Percentiles rank a stretch among this genome's conserved stretches.
Evolutionary conservation across 2,888 invertebrate genomes (phyloP).

Genomic region (Sminthurides aquaticus): DNA sequence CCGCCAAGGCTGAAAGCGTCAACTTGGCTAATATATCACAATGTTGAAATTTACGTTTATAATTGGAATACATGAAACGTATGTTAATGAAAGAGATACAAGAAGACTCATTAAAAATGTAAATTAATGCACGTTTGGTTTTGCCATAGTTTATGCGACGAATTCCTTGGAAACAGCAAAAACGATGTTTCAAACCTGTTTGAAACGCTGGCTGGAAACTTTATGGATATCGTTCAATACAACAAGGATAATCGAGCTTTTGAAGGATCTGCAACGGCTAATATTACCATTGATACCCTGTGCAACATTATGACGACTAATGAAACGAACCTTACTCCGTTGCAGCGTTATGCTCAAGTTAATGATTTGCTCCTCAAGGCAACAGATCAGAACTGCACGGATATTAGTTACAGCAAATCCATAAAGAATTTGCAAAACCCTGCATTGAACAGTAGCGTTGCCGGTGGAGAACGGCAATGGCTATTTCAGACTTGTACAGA

Average conservation of each 20-base stretch:
- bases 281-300: slow-evolving; percentile 70
- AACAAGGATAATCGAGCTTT: slow-evolving; percentile 80
- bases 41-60: too few species aligned
- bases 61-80: too few species aligned
- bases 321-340: slow-evolving; percentile 51
- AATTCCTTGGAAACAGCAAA: slow-evolving; percentile 55
- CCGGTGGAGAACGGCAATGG: slow-evolving; percentile 53
- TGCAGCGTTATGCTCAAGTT: slow-evolving; percentile 65
- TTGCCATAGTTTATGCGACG: slow-evolving; percentile 61
- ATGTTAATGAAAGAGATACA: too few species aligned
- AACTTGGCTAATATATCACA: too few species aligned
- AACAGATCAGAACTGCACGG: slow-evolving; percentile 65
- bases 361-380: slow-evolving; percentile 62
- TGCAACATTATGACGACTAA: slow-evolving; percentile 62
- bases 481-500: slow-evolving; percentile 69
- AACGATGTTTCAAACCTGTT: slow-evolving; percentile 72
- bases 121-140: too few species aligned
- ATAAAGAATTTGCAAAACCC: slow-evolving; percentile 59
- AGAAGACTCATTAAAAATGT: too few species aligned
- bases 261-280: slow-evolving; percentile 54
- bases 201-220: slow-evolving; percentile 71
- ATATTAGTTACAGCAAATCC: slow-evolving; percentile 73
- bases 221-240: slow-evolving; percentile 88
- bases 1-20: too few species aligned
- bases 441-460: slow-evolving; percentile 58